These are phyloP conservation scores for Cryptoblepharus egeriae DNA, from an alignment of 2,797 vertebrate genomes.

Conservation along the genomic window DNA sequence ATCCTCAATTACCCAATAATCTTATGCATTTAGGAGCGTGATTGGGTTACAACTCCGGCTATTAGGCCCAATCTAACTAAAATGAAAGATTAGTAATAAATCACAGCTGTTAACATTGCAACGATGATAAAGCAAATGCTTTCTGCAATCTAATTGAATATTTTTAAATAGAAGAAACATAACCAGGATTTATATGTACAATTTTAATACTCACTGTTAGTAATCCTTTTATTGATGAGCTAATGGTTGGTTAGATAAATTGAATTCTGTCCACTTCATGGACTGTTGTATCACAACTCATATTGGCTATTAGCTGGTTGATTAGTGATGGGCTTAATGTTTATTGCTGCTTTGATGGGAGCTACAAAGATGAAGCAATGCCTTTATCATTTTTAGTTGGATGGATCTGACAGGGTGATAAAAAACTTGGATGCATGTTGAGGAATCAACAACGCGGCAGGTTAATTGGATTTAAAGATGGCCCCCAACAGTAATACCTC, in stretches of 20 bases:
- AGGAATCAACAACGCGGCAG: conserved; percentile 39
- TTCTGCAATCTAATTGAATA: conserved; percentile 70
- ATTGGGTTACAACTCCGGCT: conserved; percentile 46
- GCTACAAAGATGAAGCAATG: conserved; percentile 44
- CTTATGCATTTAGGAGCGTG: conserved; percentile 27
- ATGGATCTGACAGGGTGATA: conserved; percentile 31
- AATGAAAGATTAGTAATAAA: conserved; percentile 59
- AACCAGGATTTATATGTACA: conserved; percentile 68
- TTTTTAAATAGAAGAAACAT: conserved; percentile 62
- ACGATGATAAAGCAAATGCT: conserved; percentile 66
- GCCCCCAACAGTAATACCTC: conserved; percentile 21
- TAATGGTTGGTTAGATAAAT: conserved; percentile 66
- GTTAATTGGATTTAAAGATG: conserved; percentile 45
- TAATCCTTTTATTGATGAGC: conserved; percentile 68
- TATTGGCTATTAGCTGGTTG: conserved; percentile 59
- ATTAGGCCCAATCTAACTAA: conserved; percentile 49
- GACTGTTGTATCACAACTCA: conserved; percentile 50
- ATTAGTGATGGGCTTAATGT: conserved; percentile 58
- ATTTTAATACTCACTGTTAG: conserved; percentile 64
- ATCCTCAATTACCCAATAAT: conserved; percentile 48
- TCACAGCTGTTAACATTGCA: conserved; percentile 45
- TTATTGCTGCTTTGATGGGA: conserved; percentile 65
- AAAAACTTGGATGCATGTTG: conserved; percentile 29
- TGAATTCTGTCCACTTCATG: conserved; percentile 51
- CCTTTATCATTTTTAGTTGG: conserved; percentile 62